A percentile compares a stretch with the other conserved stretches of the same genome.
These are phyloP conservation scores for Oplegnathus fasciatus DNA, from an alignment of 2,113 vertebrate genomes.

Conservation along the genomic window DNA sequence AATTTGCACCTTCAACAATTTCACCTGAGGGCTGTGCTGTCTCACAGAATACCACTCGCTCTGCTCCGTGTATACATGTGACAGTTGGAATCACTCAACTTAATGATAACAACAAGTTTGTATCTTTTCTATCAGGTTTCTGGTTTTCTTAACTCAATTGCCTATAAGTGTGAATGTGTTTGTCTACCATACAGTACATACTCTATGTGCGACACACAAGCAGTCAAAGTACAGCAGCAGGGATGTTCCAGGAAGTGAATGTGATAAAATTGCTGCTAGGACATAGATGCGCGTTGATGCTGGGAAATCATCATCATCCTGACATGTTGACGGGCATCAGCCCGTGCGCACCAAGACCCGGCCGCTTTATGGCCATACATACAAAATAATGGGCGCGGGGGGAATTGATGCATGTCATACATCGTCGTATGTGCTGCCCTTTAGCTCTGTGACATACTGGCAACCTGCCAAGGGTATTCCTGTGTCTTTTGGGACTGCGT, in stretches of 20 bases:
- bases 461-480: background rate
- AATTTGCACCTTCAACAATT: background rate
- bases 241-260: background rate
- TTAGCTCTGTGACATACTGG: background rate
- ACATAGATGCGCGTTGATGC: too few species aligned
- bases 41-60: background rate
- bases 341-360: too few species aligned
- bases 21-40: conserved; percentile 7
- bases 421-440: background rate
- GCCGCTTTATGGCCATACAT: background rate
- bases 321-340: background rate
- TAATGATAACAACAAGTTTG: background rate
- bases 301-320: background rate
- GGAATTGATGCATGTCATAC: background rate
- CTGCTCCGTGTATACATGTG: background rate
- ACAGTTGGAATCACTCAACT: background rate
- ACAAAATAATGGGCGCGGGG: background rate
- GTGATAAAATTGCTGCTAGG: background rate
- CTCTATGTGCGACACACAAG: background rate
- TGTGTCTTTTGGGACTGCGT: background rate
- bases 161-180: background rate
- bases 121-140: background rate
- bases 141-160: background rate
- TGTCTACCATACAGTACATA: background rate
- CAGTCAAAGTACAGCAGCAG: background rate